A percentile compares a stretch with the other conserved stretches of the same genome.
These are phyloP conservation scores for Lophura nycthemera DNA, from an alignment of 2,113 vertebrate genomes.

Conservation along the genomic window DNA sequence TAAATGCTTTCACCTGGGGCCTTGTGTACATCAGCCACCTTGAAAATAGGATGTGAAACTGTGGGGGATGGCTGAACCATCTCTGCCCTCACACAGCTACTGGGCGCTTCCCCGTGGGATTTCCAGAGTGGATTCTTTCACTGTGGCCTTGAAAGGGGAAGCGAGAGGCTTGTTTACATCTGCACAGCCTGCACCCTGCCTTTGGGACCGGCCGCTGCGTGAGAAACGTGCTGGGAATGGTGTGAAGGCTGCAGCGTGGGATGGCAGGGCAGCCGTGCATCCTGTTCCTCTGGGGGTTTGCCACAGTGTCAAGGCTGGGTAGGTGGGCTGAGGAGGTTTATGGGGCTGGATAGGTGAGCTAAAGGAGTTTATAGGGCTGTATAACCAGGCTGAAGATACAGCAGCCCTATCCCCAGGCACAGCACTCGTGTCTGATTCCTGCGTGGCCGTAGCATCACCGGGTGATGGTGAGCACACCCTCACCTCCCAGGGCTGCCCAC, in stretches of 20 bases:
- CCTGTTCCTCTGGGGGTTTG: not conserved
- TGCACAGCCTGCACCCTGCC: not conserved
- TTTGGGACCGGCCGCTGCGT: rapidly evolving
- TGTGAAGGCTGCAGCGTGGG: not conserved
- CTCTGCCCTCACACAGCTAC: not conserved
- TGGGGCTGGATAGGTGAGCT: no score
- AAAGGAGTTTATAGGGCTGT: no score
- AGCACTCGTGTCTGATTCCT: no score
- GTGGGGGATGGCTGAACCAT: not conserved
- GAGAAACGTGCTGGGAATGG: not conserved
- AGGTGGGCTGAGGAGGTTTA: no score
- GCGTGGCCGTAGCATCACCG: rapidly evolving
- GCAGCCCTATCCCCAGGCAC: no score
- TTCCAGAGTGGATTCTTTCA: not conserved
- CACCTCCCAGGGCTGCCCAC: rapidly evolving
- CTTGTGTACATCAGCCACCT: not conserved
- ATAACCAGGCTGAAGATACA: no score
- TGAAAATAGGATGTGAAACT: not conserved
- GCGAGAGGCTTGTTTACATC: not conserved
- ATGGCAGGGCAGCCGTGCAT: not conserved
- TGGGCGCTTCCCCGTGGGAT: not conserved
- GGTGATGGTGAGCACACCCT: rapidly evolving
- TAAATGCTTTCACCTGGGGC: not conserved
- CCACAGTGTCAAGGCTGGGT: no score
- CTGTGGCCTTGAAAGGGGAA: not conserved